Base-by-base conservation (phyloP, 1,140 invertebrate species). In the Macrocentrus cingulum region DNA sequence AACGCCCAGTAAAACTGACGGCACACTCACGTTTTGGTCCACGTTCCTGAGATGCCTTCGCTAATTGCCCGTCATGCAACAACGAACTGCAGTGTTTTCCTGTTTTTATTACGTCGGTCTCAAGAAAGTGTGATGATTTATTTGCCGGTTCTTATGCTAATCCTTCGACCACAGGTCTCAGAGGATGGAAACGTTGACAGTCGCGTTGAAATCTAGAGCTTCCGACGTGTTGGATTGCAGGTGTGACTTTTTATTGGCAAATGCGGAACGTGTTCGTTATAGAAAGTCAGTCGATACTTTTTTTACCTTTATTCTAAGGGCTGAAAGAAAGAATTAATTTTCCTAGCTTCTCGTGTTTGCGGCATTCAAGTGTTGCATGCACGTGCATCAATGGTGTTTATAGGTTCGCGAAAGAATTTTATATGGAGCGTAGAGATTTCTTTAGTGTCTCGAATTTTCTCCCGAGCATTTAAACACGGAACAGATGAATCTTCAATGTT, bases 111-210 rank as follows among this genome's bases (percentile, higher is more conserved):
- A 44, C 53, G 18, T 54, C 23, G 20, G 4, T 13, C 25, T 44
- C 18, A 55, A 45, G 53, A 55, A 55, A 55, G 53, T 23, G 25
- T 46, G 53, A 55, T 55, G 53, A 55, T 55, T 55, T 55, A 55
- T 55, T 55, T 25, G 19, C 37, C 20, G 36, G 22, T 32, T 45
- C 25, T 46, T 55, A 46, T 42, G 42, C 42, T 23, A 54, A 29
- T 29, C 9, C 25, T 29, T 29, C 15, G 37, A 39, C 15, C 15
- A n/a, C n/a, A n/a, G n/a, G n/a, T n/a, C n/a, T n/a, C n/a, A n/a
- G n/a, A n/a, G n/a, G n/a, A n/a, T n/a, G n/a, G n/a, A n/a, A n/a
- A n/a, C n/a, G n/a, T n/a, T n/a, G n/a, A n/a, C n/a, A n/a, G n/a
- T n/a, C n/a, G n/a, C n/a, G n/a, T n/a, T n/a, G n/a, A n/a, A n/a